phyloP scores from a whole-genome alignment of 2,797 vertebrate species.

The Pseudopleuronectes americanus region DNA sequence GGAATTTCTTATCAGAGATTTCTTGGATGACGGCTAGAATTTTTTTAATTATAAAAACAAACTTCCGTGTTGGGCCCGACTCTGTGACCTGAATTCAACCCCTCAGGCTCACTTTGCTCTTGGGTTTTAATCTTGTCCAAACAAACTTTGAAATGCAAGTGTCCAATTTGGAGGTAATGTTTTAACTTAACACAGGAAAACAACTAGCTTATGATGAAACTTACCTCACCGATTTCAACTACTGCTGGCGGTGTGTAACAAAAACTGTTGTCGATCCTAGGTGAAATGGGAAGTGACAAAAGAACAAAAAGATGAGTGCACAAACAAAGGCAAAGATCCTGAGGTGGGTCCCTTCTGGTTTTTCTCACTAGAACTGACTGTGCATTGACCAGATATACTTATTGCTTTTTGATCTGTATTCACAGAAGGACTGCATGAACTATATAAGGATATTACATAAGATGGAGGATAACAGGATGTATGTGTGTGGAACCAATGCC shows the following conservation, averaged over 20 bases:
- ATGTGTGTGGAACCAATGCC: slow-evolving; percentile 87
- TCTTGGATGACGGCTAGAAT: neutral
- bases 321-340: slow-evolving; percentile 78
- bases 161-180: no score
- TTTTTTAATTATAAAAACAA: neutral
- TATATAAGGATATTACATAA: slow-evolving; percentile 84
- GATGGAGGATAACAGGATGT: slow-evolving; percentile 73
- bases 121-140: neutral
- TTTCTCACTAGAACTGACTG: neutral
- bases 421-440: slow-evolving; percentile 86
- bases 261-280: slow-evolving; percentile 53
- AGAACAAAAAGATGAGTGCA: slow-evolving; percentile 66
- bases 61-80: neutral
- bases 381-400: neutral
- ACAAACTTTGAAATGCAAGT: no score
- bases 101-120: neutral
- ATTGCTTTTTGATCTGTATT: slow-evolving; percentile 31
- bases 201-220: no score
- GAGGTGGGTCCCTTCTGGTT: slow-evolving; percentile 61
- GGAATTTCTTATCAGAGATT: slow-evolving; percentile 22
- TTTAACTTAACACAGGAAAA: no score
- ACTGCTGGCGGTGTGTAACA: neutral
- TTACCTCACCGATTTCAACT: no score
- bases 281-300: slow-evolving; percentile 78
- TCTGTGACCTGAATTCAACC: neutral